Evolutionary conservation across 2,113 vertebrate genomes (phyloP), one percentile per base, ranked within the genome.

Genomic region (Arothron firmamentum): DNA sequence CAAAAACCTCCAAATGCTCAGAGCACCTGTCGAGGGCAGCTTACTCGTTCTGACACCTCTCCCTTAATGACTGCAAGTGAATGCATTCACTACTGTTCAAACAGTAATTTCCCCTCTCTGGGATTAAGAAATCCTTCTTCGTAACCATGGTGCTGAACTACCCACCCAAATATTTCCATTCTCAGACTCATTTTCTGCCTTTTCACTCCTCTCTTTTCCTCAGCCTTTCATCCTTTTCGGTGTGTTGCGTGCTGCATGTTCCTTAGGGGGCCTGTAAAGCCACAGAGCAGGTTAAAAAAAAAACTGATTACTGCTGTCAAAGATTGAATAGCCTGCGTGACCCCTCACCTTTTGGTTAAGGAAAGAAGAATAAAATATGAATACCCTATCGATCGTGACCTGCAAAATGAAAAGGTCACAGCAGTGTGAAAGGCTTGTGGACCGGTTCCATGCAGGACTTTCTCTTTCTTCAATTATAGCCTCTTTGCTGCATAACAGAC

Each of bases 131-230:
- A 28, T 28, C 6, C 25, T 28, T 28, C 25, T 7, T 28, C 4
- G 82, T 90, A 73, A 86, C 86, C 68, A 0, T 74, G 83, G 87
- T 89, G 70, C 83, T 85, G 83, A 89, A 88, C 28, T 52, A 19
- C 21, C 50, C 9, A 48, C 52, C 16, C 20, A 53, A 28, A 58
- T 45, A 43, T 43, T 64, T n/a, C 65, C 31, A 48, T 8, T 13
- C 25, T 25, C 10, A 5, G 19, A 15, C 25, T 3, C 25, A 25
- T 25, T 25, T 25, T 25, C 5, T 25, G 25, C 21, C 21, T 9
- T 51, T 62, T 12, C 60, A n/a, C 52, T 57, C 21, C 18, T 25
- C 19, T 50, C 18, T 43, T 20, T 15, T 11, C n/a, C n/a, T n/a
- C n/a, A n/a, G n/a, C 25, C 3, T 28, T 72, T 59, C 67, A 9